phyloP scores from a whole-genome alignment of 1,140 invertebrate genomes.

The Macrostomum lignano region DNA sequence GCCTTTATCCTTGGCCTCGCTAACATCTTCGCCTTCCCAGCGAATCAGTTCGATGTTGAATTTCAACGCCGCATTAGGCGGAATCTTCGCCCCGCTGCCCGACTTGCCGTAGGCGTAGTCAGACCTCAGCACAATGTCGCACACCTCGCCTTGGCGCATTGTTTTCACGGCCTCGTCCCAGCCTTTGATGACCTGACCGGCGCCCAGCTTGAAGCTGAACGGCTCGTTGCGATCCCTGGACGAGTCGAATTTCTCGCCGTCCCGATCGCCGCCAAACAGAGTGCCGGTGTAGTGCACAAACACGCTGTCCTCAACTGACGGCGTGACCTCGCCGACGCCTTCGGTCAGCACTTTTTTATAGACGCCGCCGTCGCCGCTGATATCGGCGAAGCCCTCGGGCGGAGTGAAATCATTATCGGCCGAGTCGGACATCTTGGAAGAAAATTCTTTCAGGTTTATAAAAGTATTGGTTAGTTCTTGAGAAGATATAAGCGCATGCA shows the following conservation, averaged over 20 bases:
- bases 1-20: neutral
- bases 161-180: conserved; percentile 5
- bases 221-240: conserved; percentile 4
- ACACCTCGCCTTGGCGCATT: conserved; percentile 4
- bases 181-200: conserved; percentile 3
- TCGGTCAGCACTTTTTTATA: conserved; percentile 5
- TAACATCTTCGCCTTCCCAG: conserved; percentile 6
- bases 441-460: too few relatives aligned
- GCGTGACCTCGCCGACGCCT: neutral
- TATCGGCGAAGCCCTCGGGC: too few relatives aligned
- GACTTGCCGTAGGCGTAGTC: conserved; percentile 5
- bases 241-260: conserved; percentile 7
- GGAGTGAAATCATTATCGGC: too few relatives aligned
- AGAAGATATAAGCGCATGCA: too few relatives aligned
- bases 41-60: conserved; percentile 7
- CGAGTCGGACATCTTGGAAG: too few relatives aligned
- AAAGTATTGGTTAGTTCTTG: too few relatives aligned
- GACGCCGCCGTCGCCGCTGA: conserved; percentile 2
- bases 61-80: conserved; percentile 2
- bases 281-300: conserved; percentile 74
- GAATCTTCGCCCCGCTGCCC: conserved; percentile 3
- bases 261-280: conserved; percentile 40
- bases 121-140: conserved; percentile 2
- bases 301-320: conserved; percentile 36
- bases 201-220: conserved; percentile 5